A percentile compares a stretch with the other conserved stretches of the same genome.
Evolutionary conservation across 1,140 invertebrate genomes (phyloP).

Genomic region (Drosophila miranda): DNA sequence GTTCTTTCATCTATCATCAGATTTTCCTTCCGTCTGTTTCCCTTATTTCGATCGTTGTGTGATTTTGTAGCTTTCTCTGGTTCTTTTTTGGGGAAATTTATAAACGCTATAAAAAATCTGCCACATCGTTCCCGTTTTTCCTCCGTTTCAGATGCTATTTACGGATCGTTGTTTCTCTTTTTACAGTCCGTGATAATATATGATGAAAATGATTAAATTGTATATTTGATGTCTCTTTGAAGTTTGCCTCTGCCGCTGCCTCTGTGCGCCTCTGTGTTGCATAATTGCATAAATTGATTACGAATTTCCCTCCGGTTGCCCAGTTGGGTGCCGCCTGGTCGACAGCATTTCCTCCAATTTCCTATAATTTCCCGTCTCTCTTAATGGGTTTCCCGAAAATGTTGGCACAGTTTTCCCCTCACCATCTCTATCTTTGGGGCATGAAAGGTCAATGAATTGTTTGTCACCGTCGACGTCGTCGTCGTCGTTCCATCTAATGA

Average conservation of each 20-base stretch:
- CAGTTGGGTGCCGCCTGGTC: constrained; percentile 11
- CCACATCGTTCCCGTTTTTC: constrained; percentile 54
- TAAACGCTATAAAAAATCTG: constrained; percentile 48
- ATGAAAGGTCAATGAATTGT: constrained; percentile 69
- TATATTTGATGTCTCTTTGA: constrained; percentile 23
- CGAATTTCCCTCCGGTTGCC: constrained; percentile 18
- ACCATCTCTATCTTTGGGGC: too few species aligned
- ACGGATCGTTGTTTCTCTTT: constrained; percentile 12
- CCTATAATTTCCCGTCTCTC: constrained; percentile 26
- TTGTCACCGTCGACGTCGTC: constrained; percentile 47
- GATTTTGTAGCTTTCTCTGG: constrained; percentile 28
- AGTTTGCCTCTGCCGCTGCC: not conserved
- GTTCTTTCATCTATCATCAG: too few species aligned
- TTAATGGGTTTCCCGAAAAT: constrained; percentile 62
- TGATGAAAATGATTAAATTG: constrained; percentile 42
- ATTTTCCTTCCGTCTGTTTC: too few species aligned
- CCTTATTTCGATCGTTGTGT: too few species aligned
- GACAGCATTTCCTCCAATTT: constrained; percentile 62
- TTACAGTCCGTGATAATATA: constrained; percentile 19
- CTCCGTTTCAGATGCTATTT: constrained; percentile 29
- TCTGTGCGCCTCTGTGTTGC: constrained; percentile 42
- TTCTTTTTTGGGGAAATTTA: constrained; percentile 51
- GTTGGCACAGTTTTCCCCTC: constrained; percentile 10
- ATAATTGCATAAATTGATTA: constrained; percentile 78
- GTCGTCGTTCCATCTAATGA: constrained; percentile 51